Evolutionary conservation across 2,113 vertebrate genomes (phyloP).

Genomic region (Chlamydotis undulata): DNA sequence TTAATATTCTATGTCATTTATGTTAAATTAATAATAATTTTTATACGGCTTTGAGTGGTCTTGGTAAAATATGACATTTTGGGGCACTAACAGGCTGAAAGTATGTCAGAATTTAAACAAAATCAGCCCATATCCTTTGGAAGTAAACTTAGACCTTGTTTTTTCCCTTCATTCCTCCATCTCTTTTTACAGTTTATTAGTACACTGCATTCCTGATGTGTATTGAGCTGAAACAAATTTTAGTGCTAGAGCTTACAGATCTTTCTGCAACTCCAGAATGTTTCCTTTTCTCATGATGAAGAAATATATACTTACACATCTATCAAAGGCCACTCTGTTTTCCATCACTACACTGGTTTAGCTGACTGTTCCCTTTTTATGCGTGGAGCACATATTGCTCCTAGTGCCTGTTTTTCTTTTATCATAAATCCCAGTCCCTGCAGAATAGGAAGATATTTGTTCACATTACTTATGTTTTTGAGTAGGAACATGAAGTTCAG

Average conservation of each 20-base stretch:
- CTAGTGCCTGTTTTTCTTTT: conserved; percentile 4
- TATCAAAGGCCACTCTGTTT: conserved; percentile 32
- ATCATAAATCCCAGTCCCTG: conserved; percentile 24
- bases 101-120: background rate
- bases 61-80: background rate
- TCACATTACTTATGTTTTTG: conserved; percentile 43
- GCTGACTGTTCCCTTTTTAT: background rate
- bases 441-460: conserved; percentile 14
- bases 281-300: conserved; percentile 26
- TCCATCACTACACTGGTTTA: background rate
- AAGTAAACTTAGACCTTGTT: conserved; percentile 18
- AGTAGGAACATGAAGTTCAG: background rate
- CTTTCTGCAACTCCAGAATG: background rate
- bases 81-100: background rate
- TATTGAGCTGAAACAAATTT: background rate
- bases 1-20: background rate
- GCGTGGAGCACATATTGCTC: background rate
- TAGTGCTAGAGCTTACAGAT: background rate
- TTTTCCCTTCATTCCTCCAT: background rate
- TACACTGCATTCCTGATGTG: conserved; percentile 7
- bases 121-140: background rate
- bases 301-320: conserved; percentile 5
- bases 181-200: conserved; percentile 28
- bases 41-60: background rate
- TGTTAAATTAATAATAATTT: background rate